Evolutionary conservation across 2,888 invertebrate genomes (phyloP).

Genomic region (Ptilodon capucinus): DNA sequence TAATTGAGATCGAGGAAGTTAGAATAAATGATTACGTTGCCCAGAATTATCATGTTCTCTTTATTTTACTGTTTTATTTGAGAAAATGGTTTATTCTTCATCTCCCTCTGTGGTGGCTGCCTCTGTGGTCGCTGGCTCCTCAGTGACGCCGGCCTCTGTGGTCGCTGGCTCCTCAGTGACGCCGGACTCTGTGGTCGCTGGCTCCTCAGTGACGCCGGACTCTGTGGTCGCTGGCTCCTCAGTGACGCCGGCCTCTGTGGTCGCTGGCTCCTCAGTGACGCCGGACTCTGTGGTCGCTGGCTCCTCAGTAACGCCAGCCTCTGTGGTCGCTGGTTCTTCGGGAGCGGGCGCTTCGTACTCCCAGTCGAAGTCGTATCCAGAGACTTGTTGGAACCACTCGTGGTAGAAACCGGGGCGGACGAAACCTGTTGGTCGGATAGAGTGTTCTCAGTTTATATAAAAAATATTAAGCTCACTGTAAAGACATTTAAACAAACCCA

Average conservation of each 20-base stretch:
- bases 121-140: background rate
- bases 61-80: background rate
- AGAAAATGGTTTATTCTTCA: background rate
- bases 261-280: background rate
- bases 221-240: background rate
- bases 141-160: background rate
- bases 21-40: too few species aligned
- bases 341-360: constrained; percentile 6
- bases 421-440: constrained; percentile 55
- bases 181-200: background rate
- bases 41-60: background rate
- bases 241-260: too few species aligned
- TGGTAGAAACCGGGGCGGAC: constrained; percentile 58
- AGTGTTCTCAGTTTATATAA: too few species aligned
- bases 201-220: background rate
- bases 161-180: background rate
- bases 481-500: too few species aligned
- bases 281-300: background rate
- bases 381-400: constrained; percentile 45
- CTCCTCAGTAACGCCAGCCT: background rate
- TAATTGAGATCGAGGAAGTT: too few species aligned
- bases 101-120: background rate
- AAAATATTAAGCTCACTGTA: too few species aligned
- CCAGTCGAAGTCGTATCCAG: constrained; percentile 53
- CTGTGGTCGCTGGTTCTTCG: background rate